phyloP scores from a whole-genome alignment of 2,888 invertebrate species.

The Drosophila colorata region DNA sequence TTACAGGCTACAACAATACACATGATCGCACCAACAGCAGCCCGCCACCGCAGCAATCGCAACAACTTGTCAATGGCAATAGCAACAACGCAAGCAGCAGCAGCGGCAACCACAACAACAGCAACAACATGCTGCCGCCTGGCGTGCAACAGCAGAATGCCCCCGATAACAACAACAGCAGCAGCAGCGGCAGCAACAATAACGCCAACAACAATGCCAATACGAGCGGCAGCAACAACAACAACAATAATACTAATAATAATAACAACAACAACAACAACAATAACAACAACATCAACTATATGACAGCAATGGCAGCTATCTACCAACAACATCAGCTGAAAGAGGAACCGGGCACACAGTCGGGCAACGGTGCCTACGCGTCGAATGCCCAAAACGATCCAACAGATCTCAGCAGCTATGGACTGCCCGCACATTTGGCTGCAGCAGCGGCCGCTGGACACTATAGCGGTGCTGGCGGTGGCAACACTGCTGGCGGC shows the following conservation, averaged over 20 bases:
- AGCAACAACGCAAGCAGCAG: constrained; percentile 58
- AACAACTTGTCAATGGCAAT: constrained; percentile 51
- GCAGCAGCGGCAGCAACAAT: constrained; percentile 43
- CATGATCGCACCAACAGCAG: constrained; percentile 84
- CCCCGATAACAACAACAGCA: constrained; percentile 57
- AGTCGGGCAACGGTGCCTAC: constrained; percentile 66
- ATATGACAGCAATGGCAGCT: constrained; percentile 81
- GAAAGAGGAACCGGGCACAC: constrained; percentile 85
- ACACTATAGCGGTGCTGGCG: constrained; percentile 65
- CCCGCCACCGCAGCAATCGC: constrained; percentile 78
- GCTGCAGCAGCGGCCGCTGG: constrained; percentile 65
- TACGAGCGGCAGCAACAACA: constrained; percentile 38
- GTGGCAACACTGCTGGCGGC: constrained; percentile 20
- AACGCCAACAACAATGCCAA: constrained; percentile 53
- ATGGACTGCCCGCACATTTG: constrained; percentile 78
- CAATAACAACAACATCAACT: constrained; percentile 82
- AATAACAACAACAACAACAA: constrained; percentile 69
- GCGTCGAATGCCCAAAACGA: constrained; percentile 83
- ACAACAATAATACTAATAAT: constrained; percentile 50
- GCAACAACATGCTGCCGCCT: constrained; percentile 73
- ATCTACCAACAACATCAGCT: constrained; percentile 84
- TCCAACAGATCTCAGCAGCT: constrained; percentile 83
- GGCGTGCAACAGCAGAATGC: constrained; percentile 64
- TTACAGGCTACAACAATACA: constrained; percentile 80
- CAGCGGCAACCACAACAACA: constrained; percentile 46